Evolutionary conservation across 2,888 invertebrate genomes (phyloP).

Genomic region (Athalia rosae): DNA sequence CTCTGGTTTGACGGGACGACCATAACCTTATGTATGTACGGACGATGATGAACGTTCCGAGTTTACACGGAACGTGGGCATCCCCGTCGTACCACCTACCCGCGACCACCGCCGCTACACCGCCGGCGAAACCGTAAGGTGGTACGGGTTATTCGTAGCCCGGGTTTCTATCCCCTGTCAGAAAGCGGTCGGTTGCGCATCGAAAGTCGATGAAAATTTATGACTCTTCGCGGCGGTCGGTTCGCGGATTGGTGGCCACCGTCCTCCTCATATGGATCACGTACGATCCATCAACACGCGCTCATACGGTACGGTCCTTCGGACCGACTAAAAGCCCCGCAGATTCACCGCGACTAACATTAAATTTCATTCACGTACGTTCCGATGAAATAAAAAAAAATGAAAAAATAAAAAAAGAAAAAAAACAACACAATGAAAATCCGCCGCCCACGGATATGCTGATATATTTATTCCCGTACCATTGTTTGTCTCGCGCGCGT

Average conservation of each 20-base stretch:
- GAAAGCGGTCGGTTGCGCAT: slow-evolving; percentile 48
- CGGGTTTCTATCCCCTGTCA: slow-evolving; percentile 46
- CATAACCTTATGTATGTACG: no score
- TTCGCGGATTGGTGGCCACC: slow-evolving; percentile 3
- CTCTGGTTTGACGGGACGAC: not conserved
- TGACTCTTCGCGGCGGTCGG: slow-evolving; percentile 49
- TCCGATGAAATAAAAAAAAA: no score
- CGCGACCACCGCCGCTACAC: no score
- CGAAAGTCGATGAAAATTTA: slow-evolving; percentile 59
- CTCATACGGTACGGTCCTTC: slow-evolving; percentile 19
- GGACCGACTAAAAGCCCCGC: slow-evolving; percentile 33
- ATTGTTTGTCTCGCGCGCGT: no score
- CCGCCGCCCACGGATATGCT: no score
- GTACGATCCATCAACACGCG: slow-evolving; percentile 44
- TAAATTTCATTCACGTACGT: no score
- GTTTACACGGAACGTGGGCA: slow-evolving; percentile 29
- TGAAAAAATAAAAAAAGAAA: no score
- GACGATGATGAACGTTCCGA: slow-evolving; percentile 36
- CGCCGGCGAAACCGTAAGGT: no score
- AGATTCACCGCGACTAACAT: not conserved
- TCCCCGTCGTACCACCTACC: slow-evolving; percentile 1
- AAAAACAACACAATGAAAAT: no score
- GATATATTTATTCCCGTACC: no score
- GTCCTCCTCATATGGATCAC: slow-evolving; percentile 1
- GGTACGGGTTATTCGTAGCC: not conserved